These are phyloP conservation scores for Nomada ferruginata DNA, from an alignment of 2,888 invertebrate species.

Conservation along the genomic window DNA sequence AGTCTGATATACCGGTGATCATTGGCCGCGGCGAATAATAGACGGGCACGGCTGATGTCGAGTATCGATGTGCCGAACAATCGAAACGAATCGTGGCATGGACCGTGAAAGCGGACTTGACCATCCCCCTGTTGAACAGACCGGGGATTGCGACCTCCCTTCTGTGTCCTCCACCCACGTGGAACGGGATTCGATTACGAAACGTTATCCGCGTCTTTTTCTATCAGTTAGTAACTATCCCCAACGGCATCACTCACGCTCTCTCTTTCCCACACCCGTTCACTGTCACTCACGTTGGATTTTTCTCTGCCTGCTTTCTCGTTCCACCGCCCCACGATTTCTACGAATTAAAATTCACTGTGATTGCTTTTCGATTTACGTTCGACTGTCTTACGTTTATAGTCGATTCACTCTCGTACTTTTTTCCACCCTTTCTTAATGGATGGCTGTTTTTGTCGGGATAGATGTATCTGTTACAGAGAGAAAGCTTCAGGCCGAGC, in stretches of 20 bases:
- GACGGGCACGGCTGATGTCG: slow-evolving; percentile 78
- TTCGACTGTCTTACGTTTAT: slow-evolving; percentile 13
- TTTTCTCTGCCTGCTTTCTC: slow-evolving; percentile 29
- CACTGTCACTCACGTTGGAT: slow-evolving; percentile 17
- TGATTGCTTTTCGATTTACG: slow-evolving; percentile 26
- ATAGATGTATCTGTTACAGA: too few relatives aligned
- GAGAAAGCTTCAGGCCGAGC: too few relatives aligned
- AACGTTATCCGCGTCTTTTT: slow-evolving; percentile 74
- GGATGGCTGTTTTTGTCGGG: too few relatives aligned
- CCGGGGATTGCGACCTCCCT: slow-evolving; percentile 69
- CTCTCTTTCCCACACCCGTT: too few relatives aligned
- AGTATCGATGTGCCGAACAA: slow-evolving; percentile 79
- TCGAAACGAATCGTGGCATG: slow-evolving; percentile 78
- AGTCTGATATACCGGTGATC: slow-evolving; percentile 71
- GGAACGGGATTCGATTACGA: slow-evolving; percentile 79
- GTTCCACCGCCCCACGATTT: background rate
- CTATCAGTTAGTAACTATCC: slow-evolving; percentile 52
- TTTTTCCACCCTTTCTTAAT: background rate
- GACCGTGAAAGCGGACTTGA: slow-evolving; percentile 76
- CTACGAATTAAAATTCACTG: slow-evolving; percentile 45
- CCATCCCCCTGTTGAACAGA: slow-evolving; percentile 63
- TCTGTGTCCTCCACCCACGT: slow-evolving; percentile 58
- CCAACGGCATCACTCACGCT: background rate
- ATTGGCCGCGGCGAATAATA: slow-evolving; percentile 81
- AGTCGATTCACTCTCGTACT: background rate